Conservation (phyloP, 2,797 vertebrate species). For the Sebastes trivittatus region DNA sequence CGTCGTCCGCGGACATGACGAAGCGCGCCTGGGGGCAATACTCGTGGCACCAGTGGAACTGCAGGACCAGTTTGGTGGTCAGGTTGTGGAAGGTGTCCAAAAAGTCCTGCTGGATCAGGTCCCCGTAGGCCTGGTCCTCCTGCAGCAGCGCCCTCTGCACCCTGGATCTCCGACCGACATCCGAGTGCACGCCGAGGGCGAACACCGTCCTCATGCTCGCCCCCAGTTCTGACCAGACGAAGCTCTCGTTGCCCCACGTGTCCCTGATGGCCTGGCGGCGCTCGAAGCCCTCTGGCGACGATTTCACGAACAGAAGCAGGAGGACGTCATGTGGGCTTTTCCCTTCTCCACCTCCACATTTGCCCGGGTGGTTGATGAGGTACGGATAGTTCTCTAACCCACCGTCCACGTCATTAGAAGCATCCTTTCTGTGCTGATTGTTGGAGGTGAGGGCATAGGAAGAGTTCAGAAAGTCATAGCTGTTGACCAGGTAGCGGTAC, state of each 20-base stretch:
- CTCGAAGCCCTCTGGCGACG: slow-evolving; percentile 85
- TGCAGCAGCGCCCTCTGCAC: slow-evolving; percentile 77
- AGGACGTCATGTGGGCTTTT: slow-evolving; percentile 82
- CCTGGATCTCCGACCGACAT: slow-evolving; percentile 26
- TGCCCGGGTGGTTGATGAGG: slow-evolving; percentile 72
- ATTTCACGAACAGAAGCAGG: slow-evolving; percentile 92
- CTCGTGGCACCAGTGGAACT: slow-evolving; percentile 91
- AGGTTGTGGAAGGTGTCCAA: slow-evolving; percentile 94
- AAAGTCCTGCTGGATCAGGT: slow-evolving; percentile 93
- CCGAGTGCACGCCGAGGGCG: slow-evolving; percentile 82
- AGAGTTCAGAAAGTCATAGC: slow-evolving; percentile 89
- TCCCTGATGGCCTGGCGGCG: slow-evolving; percentile 87
- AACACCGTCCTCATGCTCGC: slow-evolving; percentile 88
- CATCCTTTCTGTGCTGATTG: slow-evolving; percentile 42
- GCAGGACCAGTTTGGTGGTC: slow-evolving; percentile 90
- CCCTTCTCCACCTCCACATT: slow-evolving; percentile 68
- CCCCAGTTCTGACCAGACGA: slow-evolving; percentile 73
- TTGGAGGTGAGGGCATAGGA: slow-evolving; percentile 74
- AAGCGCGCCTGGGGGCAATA: slow-evolving; percentile 90
- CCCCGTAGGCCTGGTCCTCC: slow-evolving; percentile 82
- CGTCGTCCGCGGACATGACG: slow-evolving; percentile 94
- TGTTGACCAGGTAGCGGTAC: slow-evolving; percentile 92
- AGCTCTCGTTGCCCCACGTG: slow-evolving; percentile 93
- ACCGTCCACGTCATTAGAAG: slow-evolving; percentile 36
- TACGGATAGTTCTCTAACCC: slow-evolving; percentile 37